Evolutionary conservation across 2,113 vertebrate genomes (phyloP).

Genomic region (Monarcha castaneiventris): DNA sequence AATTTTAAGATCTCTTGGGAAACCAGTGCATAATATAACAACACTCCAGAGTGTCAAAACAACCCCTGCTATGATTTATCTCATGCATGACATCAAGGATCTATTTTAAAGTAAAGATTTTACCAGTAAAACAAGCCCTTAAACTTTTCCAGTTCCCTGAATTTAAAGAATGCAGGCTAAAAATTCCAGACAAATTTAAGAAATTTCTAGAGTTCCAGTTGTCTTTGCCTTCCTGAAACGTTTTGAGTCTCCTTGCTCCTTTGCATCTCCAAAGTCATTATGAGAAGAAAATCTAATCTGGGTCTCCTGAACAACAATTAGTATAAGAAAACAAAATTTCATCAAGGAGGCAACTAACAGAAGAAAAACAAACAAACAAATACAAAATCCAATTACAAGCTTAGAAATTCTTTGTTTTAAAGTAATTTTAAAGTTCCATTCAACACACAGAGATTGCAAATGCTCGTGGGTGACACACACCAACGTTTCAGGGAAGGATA

Average conservation of each 20-base stretch:
- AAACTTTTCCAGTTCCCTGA: neutral
- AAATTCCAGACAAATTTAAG: neutral
- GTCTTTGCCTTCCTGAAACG: neutral
- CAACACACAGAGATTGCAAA: neutral
- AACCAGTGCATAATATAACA: constrained; percentile 39
- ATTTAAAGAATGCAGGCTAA: neutral
- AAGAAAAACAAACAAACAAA: neutral
- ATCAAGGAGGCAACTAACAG: neutral
- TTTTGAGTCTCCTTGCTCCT: neutral
- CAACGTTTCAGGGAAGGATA: neutral
- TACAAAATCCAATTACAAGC: neutral
- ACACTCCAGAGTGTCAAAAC: constrained; percentile 46
- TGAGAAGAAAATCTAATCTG: neutral
- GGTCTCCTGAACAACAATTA: neutral
- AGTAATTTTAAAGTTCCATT: neutral
- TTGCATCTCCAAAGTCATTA: neutral
- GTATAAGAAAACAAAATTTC: neutral
- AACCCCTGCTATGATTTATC: constrained; percentile 18
- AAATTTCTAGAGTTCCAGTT: neutral
- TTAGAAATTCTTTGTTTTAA: neutral
- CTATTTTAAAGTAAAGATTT: constrained; percentile 29
- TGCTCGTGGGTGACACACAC: neutral
- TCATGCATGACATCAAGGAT: constrained; percentile 5
- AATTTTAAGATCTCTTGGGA: constrained; percentile 62
- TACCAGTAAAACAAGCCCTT: neutral